Conservation (phyloP, 2,797 vertebrate species). For the Falco cherrug region DNA sequence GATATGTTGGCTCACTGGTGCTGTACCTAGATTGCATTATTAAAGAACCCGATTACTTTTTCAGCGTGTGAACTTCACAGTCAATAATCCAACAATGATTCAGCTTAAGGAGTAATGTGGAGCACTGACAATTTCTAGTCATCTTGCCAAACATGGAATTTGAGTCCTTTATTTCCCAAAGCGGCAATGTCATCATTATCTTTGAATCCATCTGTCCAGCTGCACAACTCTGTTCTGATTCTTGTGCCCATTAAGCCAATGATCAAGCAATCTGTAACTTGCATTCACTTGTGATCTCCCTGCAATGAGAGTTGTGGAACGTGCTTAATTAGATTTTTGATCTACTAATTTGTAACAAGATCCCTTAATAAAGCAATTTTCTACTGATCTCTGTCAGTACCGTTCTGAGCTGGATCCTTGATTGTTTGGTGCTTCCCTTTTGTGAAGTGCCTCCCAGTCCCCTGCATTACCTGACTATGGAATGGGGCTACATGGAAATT, state of each 20-base stretch:
- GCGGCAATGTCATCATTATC: background rate
- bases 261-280: background rate
- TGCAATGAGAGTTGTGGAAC: background rate
- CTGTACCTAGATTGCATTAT: background rate
- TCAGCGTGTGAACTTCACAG: background rate
- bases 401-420: background rate
- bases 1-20: constrained; percentile 31
- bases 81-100: constrained; percentile 7
- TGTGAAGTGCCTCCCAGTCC: fast-evolving
- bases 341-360: background rate
- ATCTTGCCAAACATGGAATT: background rate
- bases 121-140: background rate
- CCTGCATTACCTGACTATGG: background rate
- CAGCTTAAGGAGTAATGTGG: background rate
- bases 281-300: background rate
- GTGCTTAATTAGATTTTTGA: background rate
- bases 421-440: background rate
- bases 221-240: background rate
- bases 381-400: background rate
- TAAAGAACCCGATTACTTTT: constrained; percentile 41
- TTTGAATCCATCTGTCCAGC: background rate
- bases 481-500: background rate
- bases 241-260: background rate
- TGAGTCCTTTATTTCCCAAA: background rate
- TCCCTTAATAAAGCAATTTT: background rate